A percentile compares a stretch with the other conserved stretches of the same genome.
phyloP scores from a whole-genome alignment of 2,888 invertebrate species.

The Luffia ferchaultella region DNA sequence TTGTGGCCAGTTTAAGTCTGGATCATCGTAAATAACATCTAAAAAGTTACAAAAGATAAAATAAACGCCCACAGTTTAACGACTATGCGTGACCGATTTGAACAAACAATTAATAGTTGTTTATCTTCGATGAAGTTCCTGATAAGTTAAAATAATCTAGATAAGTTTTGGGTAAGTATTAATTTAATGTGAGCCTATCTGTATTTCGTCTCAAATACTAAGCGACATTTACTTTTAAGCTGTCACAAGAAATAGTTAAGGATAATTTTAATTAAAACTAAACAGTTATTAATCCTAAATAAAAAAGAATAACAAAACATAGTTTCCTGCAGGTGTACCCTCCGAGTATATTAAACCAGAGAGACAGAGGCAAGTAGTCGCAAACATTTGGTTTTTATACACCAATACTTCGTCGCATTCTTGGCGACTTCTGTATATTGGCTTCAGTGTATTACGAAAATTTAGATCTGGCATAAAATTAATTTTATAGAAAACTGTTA shows the following conservation, averaged over 20 bases:
- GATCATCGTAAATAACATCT: no score
- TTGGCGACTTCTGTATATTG: slow-evolving; percentile 58
- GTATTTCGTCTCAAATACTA: background rate
- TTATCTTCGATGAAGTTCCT: no score
- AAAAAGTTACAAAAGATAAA: no score
- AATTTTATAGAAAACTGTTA: no score
- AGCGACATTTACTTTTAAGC: background rate
- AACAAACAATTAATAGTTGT: no score
- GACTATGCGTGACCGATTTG: no score
- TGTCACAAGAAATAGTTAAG: background rate
- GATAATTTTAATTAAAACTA: slow-evolving; percentile 1
- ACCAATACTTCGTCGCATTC: slow-evolving; percentile 64
- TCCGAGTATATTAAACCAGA: slow-evolving; percentile 57
- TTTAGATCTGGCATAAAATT: background rate
- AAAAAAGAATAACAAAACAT: slow-evolving; percentile 17
- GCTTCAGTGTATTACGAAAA: slow-evolving; percentile 21
- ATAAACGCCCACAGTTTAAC: no score
- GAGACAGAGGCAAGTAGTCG: slow-evolving; percentile 42
- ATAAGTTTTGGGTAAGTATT: no score
- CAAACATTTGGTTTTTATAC: slow-evolving; percentile 64
- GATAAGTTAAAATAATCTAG: no score
- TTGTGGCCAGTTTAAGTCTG: no score
- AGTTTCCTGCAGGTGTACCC: slow-evolving; percentile 27
- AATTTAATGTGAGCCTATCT: background rate
- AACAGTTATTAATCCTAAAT: no score